Conservation (phyloP, 2,797 vertebrate species). For the Diplodus puntazzo region DNA sequence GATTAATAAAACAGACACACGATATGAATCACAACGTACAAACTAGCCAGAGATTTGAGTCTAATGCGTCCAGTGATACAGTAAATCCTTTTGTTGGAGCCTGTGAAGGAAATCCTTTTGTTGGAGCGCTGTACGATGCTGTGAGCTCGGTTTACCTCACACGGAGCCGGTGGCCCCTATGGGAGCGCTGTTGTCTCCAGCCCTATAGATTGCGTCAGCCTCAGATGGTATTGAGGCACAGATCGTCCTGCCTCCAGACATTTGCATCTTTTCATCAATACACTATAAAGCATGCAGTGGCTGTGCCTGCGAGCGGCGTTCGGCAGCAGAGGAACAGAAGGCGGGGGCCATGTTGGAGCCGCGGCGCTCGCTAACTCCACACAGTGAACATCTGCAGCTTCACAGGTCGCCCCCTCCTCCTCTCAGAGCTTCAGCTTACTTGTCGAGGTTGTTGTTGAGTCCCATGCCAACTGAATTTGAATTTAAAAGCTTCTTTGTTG, state of each 20-base stretch:
- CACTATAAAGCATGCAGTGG: conserved; percentile 65
- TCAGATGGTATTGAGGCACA: conserved; percentile 63
- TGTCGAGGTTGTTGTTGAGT: conserved; percentile 30
- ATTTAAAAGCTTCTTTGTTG: conserved; percentile 58
- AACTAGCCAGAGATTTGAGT: not conserved
- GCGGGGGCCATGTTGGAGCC: conserved; percentile 29
- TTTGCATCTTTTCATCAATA: conserved; percentile 77
- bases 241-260: conserved; percentile 65
- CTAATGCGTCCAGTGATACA: conserved; percentile 12
- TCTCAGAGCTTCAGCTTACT: conserved; percentile 1
- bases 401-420: conserved; percentile 2
- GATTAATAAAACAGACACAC: not conserved
- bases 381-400: conserved; percentile 42
- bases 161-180: conserved; percentile 50
- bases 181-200: conserved; percentile 63
- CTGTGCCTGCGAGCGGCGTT: conserved; percentile 47
- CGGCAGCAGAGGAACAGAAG: conserved; percentile 49
- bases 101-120: conserved; percentile 43
- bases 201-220: conserved; percentile 72
- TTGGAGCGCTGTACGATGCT: conserved; percentile 18
- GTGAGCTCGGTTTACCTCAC: conserved; percentile 62
- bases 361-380: conserved; percentile 11
- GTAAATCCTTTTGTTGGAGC: conserved; percentile 1
- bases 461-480: conserved; percentile 48
- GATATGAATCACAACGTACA: not conserved